These are phyloP conservation scores for Choreutis nemorana DNA, from an alignment of 2,888 invertebrate species.

Conservation along the genomic window DNA sequence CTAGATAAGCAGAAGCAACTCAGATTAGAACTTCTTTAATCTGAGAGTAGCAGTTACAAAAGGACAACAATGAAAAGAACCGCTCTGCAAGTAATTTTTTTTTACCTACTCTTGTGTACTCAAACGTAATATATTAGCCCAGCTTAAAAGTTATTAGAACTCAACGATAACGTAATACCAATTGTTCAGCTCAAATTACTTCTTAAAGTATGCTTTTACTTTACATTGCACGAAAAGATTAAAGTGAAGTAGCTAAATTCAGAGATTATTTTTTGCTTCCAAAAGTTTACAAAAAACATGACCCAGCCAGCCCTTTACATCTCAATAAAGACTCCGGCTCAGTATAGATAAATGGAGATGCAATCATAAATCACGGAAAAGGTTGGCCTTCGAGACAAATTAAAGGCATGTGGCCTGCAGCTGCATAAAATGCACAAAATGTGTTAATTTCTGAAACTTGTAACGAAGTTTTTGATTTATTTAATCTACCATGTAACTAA, in stretches of 20 bases:
- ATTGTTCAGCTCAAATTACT: too few relatives aligned
- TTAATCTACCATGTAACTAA: too few relatives aligned
- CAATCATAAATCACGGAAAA: slow-evolving; percentile 47
- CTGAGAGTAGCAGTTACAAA: slow-evolving; percentile 23
- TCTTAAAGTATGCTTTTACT: too few relatives aligned
- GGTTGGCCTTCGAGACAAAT: slow-evolving; percentile 39
- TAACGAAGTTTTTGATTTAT: too few relatives aligned
- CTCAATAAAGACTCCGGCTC: slow-evolving; percentile 10
- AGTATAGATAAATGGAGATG: slow-evolving; percentile 8
- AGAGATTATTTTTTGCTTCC: neutral
- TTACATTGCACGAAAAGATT: slow-evolving; percentile 6
- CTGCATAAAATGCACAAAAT: too few relatives aligned
- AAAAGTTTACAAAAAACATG: neutral
- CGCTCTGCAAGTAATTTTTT: slow-evolving; percentile 34
- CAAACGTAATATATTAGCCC: slow-evolving; percentile 29
- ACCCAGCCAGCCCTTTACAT: slow-evolving; percentile 9
- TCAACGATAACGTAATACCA: slow-evolving; percentile 1
- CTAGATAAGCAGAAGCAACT: too few relatives aligned
- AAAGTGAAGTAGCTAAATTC: slow-evolving; percentile 5
- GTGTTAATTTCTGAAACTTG: too few relatives aligned
- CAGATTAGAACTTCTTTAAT: neutral
- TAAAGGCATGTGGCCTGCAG: slow-evolving; percentile 51
- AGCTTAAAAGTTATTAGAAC: slow-evolving; percentile 16
- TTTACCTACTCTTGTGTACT: slow-evolving; percentile 24
- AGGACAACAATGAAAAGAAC: slow-evolving; percentile 18